Conservation (phyloP, 2,797 vertebrate species). For the Mus spretus region DNA sequence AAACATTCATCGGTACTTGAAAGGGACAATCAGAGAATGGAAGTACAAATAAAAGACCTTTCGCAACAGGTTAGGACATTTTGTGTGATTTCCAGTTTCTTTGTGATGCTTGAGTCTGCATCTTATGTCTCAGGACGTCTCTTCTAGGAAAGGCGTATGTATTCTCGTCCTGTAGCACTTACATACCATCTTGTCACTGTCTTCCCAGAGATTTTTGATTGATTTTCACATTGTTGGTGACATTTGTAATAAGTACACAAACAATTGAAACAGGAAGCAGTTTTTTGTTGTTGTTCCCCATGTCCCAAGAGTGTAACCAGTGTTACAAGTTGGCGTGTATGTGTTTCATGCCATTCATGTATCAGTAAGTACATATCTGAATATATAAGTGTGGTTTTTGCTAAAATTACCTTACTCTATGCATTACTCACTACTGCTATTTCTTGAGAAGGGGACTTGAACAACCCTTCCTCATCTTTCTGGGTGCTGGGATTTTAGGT, state of each 20-base stretch:
- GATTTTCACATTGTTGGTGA: background rate
- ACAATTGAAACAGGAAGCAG: background rate
- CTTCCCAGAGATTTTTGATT: background rate
- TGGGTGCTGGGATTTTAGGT: background rate
- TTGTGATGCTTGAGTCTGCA: background rate
- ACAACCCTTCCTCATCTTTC: background rate
- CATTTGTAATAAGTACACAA: constrained; percentile 34
- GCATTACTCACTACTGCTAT: background rate
- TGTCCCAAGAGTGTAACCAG: background rate
- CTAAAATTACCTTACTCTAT: background rate
- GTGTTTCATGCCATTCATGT: background rate
- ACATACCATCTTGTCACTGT: background rate
- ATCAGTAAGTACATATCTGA: background rate
- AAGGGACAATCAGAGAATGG: constrained; percentile 95
- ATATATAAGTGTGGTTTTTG: background rate
- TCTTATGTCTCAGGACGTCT: background rate
- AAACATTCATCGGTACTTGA: constrained; percentile 94
- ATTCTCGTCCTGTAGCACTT: background rate
- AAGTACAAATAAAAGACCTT: constrained; percentile 95
- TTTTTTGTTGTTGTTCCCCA: background rate
- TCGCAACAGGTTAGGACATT: constrained; percentile 93
- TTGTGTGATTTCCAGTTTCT: background rate
- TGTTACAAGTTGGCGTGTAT: background rate
- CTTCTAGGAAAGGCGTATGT: background rate
- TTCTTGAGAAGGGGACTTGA: background rate